A percentile compares a stretch with the other conserved stretches of the same genome.
Conservation (phyloP, 1,140 invertebrate genomes). For the Leucophenga varia region DNA sequence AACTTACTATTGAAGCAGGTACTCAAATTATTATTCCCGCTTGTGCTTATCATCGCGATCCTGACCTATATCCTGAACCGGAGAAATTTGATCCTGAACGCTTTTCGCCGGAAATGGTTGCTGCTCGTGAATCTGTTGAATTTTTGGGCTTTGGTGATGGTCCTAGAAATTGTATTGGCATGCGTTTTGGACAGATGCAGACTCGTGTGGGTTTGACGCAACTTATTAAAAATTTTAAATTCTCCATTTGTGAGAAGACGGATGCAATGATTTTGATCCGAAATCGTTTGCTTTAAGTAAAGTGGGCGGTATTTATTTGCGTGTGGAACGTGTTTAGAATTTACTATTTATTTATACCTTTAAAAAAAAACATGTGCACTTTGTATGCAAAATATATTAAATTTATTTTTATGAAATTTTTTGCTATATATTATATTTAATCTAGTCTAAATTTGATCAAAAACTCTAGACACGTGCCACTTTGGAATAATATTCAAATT, state of each 20-base stretch:
- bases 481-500: too few species aligned
- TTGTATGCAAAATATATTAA: too few species aligned
- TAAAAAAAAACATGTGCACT: too few species aligned
- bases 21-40: constrained; percentile 64
- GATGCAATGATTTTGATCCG: constrained; percentile 25
- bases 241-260: constrained; percentile 38
- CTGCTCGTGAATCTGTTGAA: constrained; percentile 53
- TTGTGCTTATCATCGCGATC: constrained; percentile 62
- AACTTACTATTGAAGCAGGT: constrained; percentile 63
- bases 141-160: constrained; percentile 70
- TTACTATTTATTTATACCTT: too few species aligned
- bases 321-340: constrained; percentile 19
- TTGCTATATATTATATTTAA: too few species aligned
- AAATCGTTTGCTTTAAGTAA: constrained; percentile 26
- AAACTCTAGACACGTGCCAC: too few species aligned
- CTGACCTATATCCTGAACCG: constrained; percentile 61
- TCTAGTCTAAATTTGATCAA: too few species aligned
- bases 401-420: too few species aligned
- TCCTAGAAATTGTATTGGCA: constrained; percentile 60
- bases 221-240: constrained; percentile 49
- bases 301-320: constrained; percentile 24
- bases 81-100: constrained; percentile 64
- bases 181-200: constrained; percentile 57
- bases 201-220: constrained; percentile 52
- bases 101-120: constrained; percentile 57